These are phyloP conservation scores for Scortum barcoo DNA, from an alignment of 2,113 vertebrate genomes.

Conservation along the genomic window DNA sequence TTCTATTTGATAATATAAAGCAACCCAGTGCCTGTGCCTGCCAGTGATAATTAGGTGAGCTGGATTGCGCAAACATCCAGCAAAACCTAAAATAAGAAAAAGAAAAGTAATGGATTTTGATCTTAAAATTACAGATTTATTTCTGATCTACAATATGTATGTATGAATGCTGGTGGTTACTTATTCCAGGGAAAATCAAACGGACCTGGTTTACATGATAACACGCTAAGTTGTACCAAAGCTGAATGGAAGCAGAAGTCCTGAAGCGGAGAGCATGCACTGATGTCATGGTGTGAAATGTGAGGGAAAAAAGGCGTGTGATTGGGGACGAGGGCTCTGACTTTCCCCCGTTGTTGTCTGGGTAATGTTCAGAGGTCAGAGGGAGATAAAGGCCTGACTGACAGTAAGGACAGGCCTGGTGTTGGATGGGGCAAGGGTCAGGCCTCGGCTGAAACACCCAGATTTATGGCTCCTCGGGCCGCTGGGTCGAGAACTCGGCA, in stretches of 20 bases:
- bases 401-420: constrained; percentile 80
- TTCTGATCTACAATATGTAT: not conserved
- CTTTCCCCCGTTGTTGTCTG: constrained; percentile 61
- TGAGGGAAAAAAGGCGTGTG: constrained; percentile 47
- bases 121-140: not conserved
- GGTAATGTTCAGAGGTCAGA: constrained; percentile 73
- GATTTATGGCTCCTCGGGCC: constrained; percentile 74
- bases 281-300: constrained; percentile 68
- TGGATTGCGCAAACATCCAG: not conserved
- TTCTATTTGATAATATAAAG: not conserved
- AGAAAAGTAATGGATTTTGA: not conserved
- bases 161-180: not conserved
- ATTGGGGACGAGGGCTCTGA: constrained; percentile 60
- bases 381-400: constrained; percentile 77
- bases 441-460: constrained; percentile 58
- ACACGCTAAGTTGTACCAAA: not conserved
- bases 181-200: not conserved
- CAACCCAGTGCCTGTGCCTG: not conserved
- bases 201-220: not conserved
- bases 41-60: not conserved
- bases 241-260: constrained; percentile 31
- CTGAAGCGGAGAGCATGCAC: constrained; percentile 45
- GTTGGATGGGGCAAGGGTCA: constrained; percentile 76
- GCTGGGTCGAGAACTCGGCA: constrained; percentile 74
- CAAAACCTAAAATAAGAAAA: not conserved